These are phyloP conservation scores for Astreopora myriophthalma DNA, from an alignment of 64 coral and sea anemone genomes.

Conservation along the genomic window DNA sequence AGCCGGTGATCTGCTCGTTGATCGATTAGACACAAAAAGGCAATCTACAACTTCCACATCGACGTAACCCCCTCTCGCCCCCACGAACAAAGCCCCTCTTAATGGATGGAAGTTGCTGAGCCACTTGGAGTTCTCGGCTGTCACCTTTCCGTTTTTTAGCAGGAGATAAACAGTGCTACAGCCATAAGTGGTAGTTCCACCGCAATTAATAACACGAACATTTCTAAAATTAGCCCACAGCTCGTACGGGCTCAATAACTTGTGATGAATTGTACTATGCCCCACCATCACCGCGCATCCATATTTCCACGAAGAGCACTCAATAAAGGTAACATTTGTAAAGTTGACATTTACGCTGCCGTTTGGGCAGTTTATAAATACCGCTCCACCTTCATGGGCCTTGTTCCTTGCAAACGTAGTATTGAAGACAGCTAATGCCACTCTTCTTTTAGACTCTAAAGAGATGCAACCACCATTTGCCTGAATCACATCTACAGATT, in stretches of 20 bases:
- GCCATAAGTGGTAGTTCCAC: background rate
- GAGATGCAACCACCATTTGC: background rate
- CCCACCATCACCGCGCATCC: background rate
- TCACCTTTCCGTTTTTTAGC: background rate
- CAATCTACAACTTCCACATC: background rate
- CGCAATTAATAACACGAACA: background rate
- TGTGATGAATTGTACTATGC: background rate
- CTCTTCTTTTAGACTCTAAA: background rate
- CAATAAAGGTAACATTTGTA: background rate
- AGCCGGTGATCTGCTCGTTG: background rate
- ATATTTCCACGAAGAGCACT: background rate
- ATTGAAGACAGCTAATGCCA: background rate
- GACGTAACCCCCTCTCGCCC: background rate
- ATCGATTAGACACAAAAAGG: background rate
- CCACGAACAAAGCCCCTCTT: background rate
- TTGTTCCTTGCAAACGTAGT: background rate
- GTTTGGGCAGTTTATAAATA: background rate
- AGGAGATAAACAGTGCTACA: background rate
- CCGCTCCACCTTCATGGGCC: background rate
- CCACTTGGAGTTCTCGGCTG: background rate
- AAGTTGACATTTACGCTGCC: background rate
- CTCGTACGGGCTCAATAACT: background rate
- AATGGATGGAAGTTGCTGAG: background rate
- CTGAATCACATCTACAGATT: background rate
- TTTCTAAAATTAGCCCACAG: background rate